Base-by-base conservation (phyloP, 2,797 vertebrate species). In the Platyrinchus mystaceus region DNA sequence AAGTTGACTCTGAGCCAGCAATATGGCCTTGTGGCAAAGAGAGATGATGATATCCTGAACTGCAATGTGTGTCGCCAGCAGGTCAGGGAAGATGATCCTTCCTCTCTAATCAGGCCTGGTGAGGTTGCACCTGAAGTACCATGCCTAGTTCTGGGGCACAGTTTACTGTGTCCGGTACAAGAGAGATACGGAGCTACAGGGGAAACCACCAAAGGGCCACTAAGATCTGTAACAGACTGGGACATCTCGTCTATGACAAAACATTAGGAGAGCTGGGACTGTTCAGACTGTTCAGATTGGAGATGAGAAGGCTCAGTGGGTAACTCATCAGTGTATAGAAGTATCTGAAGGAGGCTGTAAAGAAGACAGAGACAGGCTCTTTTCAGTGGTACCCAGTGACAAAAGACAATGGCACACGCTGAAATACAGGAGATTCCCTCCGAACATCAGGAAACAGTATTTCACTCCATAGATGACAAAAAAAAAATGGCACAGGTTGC, bases 171-270 rank as follows among this genome's bases (percentile, higher is more conserved):
- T 39, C 37, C 15, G 26, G 30, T 64, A 12, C 24, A 58, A 64
- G 50, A 44, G 9, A n/a, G 11, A 28, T 8, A 22, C 0, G 3
- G 34, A 82, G 39, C 52, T 71, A 10, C 36, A 10, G 14, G 52
- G 49, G 9, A 43, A 2, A 41, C 43, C 27, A 30, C 44, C 22
- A 23, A 68, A 52, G 17, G 34, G 44, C 23, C 50, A 6, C 20
- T 43, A 16, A 26, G n/a, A 41, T 10, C 2, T 26, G 14, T 10
- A 46, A n/a, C 22, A 67, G 32, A 11, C 20, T 19, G 14, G 17
- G 23, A 10, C 18, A 23, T 20, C 17, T 58, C 17, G 30, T 13
- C 17, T 53, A 0, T 6, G 7, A 23, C 2, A 3, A 53, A 41
- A 73, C 7, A 2, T 36, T 50, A 9, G 26, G 50, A 30, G 55